phyloP scores from a whole-genome alignment of 2,797 vertebrate species.

The Poecilia picta region DNA sequence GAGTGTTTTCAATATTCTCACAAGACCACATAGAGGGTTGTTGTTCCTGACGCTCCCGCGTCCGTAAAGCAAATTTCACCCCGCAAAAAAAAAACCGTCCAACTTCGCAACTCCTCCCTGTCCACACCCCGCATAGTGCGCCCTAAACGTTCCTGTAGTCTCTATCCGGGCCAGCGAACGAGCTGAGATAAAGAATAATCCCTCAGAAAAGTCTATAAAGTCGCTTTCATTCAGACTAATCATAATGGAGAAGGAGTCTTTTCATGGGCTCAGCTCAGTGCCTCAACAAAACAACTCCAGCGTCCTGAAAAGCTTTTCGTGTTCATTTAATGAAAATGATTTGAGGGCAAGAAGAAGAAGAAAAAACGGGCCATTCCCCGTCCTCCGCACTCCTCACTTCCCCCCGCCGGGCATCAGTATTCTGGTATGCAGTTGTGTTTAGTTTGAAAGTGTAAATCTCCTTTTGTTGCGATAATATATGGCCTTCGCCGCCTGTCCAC shows the following conservation, averaged over 20 bases:
- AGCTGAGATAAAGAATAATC: conserved; percentile 75
- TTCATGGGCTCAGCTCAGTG: conserved; percentile 87
- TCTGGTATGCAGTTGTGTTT: conserved; percentile 96
- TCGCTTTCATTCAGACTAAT: conserved; percentile 83
- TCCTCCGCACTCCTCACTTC: conserved; percentile 24
- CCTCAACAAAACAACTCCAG: conserved; percentile 92
- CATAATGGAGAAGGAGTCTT: conserved; percentile 91
- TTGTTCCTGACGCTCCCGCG: conserved; percentile 59
- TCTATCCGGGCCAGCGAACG: conserved; percentile 64
- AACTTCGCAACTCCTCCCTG: conserved; percentile 1
- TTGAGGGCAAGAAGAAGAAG: conserved; percentile 81
- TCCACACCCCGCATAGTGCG: conserved; percentile 16
- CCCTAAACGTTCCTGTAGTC: conserved; percentile 69
- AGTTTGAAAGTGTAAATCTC: conserved; percentile 99
- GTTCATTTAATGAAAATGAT: conserved; percentile 98
- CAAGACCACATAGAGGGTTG: conserved; percentile 88
- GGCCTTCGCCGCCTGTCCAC: conserved; percentile 96
- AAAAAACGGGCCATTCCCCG: conserved; percentile 40
- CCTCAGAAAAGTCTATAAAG: conserved; percentile 81
- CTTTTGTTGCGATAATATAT: conserved; percentile 98
- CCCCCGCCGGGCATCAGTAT: conserved; percentile 87
- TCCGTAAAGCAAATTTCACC: conserved; percentile 11
- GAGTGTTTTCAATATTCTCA: conserved; percentile 84
- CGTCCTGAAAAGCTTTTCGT: conserved; percentile 95
- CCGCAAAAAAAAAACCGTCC: not conserved